phyloP scores from a whole-genome alignment of 2,113 vertebrate genomes.

The Pleuronectes platessa region DNA sequence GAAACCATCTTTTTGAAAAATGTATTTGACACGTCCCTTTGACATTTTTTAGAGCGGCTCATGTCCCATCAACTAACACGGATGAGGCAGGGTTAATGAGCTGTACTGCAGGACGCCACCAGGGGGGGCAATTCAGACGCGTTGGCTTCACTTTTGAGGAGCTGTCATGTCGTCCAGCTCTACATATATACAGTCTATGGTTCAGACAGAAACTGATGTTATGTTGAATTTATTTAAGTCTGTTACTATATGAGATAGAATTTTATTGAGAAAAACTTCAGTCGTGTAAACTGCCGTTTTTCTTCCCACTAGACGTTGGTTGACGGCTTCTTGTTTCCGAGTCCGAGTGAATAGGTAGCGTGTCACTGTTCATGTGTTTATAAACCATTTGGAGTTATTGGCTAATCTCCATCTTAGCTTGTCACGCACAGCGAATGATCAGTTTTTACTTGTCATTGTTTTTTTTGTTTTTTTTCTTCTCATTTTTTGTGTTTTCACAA shows the following conservation, averaged over 20 bases:
- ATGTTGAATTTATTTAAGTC: conserved; percentile 64
- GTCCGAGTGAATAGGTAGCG: conserved; percentile 36
- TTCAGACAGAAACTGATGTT: conserved; percentile 24
- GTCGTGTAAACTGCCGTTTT: conserved; percentile 24
- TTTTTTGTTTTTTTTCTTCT: conserved; percentile 13
- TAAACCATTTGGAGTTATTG: conserved; percentile 18
- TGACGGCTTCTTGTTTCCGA: too few species aligned
- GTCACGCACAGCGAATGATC: conserved; percentile 40
- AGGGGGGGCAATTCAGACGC: neutral
- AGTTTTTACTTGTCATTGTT: conserved; percentile 7
- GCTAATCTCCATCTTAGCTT: conserved; percentile 9
- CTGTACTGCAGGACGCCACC: neutral
- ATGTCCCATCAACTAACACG: neutral
- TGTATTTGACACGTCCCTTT: too few species aligned
- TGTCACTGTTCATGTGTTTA: conserved; percentile 49
- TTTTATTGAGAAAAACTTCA: conserved; percentile 15
- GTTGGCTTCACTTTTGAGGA: too few species aligned
- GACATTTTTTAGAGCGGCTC: too few species aligned
- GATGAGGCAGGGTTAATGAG: neutral
- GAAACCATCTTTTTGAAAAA: too few species aligned
- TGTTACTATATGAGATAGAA: conserved; percentile 14
- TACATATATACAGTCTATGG: neutral
- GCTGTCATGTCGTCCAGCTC: neutral
- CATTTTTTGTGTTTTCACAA: conserved; percentile 49
- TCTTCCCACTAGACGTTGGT: conserved; percentile 14